A percentile compares a stretch with the other conserved stretches of the same genome.
phyloP scores from a whole-genome alignment of 53 echinoderm and acorn worm species.

The Zoroaster sp. region DNA sequence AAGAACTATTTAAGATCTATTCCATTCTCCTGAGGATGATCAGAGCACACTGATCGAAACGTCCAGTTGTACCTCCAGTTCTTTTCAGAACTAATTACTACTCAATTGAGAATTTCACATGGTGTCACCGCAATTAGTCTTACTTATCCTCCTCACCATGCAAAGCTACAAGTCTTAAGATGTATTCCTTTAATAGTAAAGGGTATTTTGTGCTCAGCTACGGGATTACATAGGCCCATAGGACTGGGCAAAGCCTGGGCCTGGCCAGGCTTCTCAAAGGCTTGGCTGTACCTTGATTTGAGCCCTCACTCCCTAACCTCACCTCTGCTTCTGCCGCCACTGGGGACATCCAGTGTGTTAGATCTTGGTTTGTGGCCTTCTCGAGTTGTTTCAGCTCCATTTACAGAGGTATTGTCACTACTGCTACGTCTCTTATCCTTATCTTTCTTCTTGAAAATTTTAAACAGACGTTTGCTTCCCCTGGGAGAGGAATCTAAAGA shows the following conservation, averaged over 20 bases:
- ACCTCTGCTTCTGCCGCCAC: constrained; percentile 50
- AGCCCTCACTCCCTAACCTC: neutral
- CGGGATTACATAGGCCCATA: too few relatives aligned
- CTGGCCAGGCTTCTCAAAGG: neutral
- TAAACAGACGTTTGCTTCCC: constrained; percentile 76
- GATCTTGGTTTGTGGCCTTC: constrained; percentile 28
- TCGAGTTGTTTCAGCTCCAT: constrained; percentile 23
- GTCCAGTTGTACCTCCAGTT: too few relatives aligned
- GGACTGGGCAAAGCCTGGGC: too few relatives aligned
- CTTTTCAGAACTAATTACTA: too few relatives aligned
- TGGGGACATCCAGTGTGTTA: constrained; percentile 60
- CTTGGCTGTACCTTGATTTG: neutral
- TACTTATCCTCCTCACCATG: too few relatives aligned
- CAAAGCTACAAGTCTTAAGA: too few relatives aligned
- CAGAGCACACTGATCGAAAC: too few relatives aligned
- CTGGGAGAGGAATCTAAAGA: constrained; percentile 61
- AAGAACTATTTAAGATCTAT: neutral
- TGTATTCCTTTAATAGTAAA: too few relatives aligned
- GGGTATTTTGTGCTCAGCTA: too few relatives aligned
- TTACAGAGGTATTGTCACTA: neutral
- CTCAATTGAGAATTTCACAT: too few relatives aligned
- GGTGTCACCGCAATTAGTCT: too few relatives aligned
- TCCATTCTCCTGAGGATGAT: too few relatives aligned
- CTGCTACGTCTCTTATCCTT: constrained; percentile 60
- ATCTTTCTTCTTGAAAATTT: constrained; percentile 68